Evolutionary conservation across 2,888 invertebrate species (phyloP).

Genomic region (Octodonta nipae): DNA sequence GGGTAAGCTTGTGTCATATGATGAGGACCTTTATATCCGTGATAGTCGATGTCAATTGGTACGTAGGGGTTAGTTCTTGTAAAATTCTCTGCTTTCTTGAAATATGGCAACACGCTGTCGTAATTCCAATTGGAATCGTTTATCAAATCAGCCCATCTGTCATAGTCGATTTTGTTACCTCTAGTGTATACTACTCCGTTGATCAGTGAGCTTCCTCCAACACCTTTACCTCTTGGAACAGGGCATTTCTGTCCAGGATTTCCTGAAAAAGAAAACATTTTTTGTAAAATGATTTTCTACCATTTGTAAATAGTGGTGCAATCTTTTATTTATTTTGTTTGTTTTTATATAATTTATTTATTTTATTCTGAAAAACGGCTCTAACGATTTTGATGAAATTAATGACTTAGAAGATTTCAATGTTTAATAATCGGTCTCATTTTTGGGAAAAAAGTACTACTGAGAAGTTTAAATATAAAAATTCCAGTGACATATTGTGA

Average conservation of each 20-base stretch:
- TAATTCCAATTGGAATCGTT: conserved; percentile 39
- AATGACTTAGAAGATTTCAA: no score
- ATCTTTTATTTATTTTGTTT: no score
- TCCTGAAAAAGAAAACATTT: no score
- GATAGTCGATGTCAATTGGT: conserved; percentile 7
- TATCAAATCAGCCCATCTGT: conserved; percentile 32
- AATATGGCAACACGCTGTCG: conserved; percentile 40
- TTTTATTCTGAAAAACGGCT: no score
- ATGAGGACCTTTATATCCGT: conserved; percentile 10
- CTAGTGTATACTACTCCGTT: conserved; percentile 40
- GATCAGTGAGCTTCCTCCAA: conserved; percentile 39
- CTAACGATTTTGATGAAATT: no score
- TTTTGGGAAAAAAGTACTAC: no score
- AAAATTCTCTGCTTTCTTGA: conserved; percentile 12
- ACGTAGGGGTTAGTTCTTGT: conserved; percentile 5
- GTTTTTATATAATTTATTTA: no score
- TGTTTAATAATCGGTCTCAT: no score
- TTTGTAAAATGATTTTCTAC: no score
- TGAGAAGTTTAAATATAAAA: no score
- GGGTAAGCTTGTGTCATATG: conserved; percentile 10
- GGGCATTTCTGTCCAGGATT: conserved; percentile 22
- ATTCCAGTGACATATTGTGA: no score
- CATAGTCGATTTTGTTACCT: conserved; percentile 36
- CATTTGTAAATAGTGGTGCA: no score
- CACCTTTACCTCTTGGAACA: conserved; percentile 37